Percentiles rank a stretch among this genome's conserved stretches.
These are phyloP conservation scores for Leptarthrus brevirostris DNA, from an alignment of 2,888 invertebrate genomes.

Conservation along the genomic window DNA sequence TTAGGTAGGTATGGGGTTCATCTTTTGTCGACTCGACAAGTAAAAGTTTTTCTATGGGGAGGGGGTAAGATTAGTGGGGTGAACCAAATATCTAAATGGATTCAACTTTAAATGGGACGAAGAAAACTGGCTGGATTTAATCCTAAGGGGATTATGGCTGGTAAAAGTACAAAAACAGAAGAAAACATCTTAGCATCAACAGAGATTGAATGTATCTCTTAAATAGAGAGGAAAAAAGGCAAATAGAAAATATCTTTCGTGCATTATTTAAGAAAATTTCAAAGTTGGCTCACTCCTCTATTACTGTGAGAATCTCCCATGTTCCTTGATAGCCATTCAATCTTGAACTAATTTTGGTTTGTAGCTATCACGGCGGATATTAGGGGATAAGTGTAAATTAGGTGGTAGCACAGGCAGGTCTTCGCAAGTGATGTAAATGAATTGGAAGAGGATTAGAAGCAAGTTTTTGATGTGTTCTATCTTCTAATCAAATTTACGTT, in stretches of 20 bases:
- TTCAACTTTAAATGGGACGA: conserved; percentile 38
- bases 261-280: conserved; percentile 8
- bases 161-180: not conserved
- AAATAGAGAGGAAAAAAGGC: conserved; percentile 29
- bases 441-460: not conserved
- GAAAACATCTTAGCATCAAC: conserved; percentile 24
- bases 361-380: conserved; percentile 11
- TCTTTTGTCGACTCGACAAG: conserved; percentile 16
- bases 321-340: conserved; percentile 27
- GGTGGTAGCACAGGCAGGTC: conserved; percentile 14
- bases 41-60: conserved; percentile 5
- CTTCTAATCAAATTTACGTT: too few relatives aligned
- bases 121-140: conserved; percentile 29
- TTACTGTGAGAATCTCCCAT: conserved; percentile 1
- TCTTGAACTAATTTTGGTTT: conserved; percentile 25
- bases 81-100: conserved; percentile 44
- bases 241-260: conserved; percentile 19
- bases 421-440: conserved; percentile 16
- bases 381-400: conserved; percentile 28
- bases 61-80: conserved; percentile 27
- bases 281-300: not conserved
- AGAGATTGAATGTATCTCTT: conserved; percentile 31
- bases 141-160: conserved; percentile 25
- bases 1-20: conserved; percentile 19
- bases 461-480: too few relatives aligned